These are phyloP conservation scores for Cephus runcator DNA, from an alignment of 2,888 invertebrate species.

Conservation along the genomic window DNA sequence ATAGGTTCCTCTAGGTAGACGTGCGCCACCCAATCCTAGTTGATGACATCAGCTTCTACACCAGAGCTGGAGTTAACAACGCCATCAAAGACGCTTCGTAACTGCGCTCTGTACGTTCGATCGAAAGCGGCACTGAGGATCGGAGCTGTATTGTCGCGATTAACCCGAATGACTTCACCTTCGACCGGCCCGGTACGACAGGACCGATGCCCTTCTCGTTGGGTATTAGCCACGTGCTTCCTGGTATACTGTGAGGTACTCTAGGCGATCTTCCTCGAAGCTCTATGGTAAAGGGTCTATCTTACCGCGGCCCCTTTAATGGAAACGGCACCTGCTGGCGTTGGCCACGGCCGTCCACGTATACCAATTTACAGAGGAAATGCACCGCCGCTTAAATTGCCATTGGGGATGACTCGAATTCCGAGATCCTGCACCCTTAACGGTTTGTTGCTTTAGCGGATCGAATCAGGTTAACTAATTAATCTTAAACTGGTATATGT, in stretches of 20 bases:
- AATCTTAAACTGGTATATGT: background rate
- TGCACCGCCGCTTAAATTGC: conserved; percentile 18
- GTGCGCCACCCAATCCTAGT: background rate
- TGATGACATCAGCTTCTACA: background rate
- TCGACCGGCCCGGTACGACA: background rate
- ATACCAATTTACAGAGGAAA: conserved; percentile 27
- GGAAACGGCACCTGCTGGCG: conserved; percentile 7
- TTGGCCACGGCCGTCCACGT: conserved; percentile 13
- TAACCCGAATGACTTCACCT: conserved; percentile 5
- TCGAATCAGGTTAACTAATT: background rate
- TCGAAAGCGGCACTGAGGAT: background rate
- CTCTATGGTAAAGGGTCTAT: background rate
- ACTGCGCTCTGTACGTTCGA: background rate
- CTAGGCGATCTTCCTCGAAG: conserved; percentile 23
- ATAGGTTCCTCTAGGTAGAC: background rate
- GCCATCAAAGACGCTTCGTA: conserved; percentile 1
- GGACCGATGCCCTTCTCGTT: background rate
- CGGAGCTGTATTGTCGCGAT: background rate
- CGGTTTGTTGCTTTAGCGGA: background rate
- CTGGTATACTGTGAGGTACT: conserved; percentile 19
- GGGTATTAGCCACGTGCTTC: conserved; percentile 20
- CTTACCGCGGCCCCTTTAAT: conserved; percentile 19
- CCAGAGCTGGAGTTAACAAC: background rate
- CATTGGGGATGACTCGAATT: conserved; percentile 1
- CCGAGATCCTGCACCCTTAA: background rate